Conservation (phyloP, 2,797 vertebrate genomes). For the Cirrhinus mrigala region DNA sequence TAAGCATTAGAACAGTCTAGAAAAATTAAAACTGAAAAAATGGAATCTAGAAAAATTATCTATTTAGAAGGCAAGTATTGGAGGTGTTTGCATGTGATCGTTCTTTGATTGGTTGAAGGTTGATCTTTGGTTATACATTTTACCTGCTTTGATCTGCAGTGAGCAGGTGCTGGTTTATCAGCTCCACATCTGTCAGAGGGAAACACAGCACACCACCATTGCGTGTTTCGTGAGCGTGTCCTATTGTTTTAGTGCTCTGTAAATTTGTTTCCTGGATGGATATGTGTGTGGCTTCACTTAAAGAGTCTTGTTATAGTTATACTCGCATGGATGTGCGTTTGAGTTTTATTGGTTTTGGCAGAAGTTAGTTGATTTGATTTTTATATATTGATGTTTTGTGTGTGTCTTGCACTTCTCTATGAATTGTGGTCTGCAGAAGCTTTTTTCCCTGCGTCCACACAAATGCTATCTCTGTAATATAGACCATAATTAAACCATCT, state of each 20-base stretch:
- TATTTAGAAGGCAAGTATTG: not conserved
- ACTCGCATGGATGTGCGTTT: conserved; percentile 15
- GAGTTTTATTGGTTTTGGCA: conserved; percentile 28
- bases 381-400: conserved; percentile 14
- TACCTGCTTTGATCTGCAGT: not conserved
- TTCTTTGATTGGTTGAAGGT: not conserved
- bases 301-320: not conserved
- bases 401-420: conserved; percentile 20
- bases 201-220: not conserved
- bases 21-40: no score
- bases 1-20: no score
- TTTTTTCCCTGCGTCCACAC: not conserved
- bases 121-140: not conserved
- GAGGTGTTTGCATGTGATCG: not conserved
- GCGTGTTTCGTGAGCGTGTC: conserved; percentile 6
- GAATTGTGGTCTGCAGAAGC: not conserved
- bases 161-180: conserved; percentile 18
- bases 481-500: not conserved
- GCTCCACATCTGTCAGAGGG: conserved; percentile 9
- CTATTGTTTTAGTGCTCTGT: conserved; percentile 21
- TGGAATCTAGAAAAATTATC: no score
- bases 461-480: not conserved
- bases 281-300: conserved; percentile 1
- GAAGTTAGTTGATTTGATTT: not conserved
- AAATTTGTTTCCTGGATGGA: conserved; percentile 7